Base-by-base conservation (phyloP, 2,888 invertebrate genomes). In the Apodemia zela region DNA sequence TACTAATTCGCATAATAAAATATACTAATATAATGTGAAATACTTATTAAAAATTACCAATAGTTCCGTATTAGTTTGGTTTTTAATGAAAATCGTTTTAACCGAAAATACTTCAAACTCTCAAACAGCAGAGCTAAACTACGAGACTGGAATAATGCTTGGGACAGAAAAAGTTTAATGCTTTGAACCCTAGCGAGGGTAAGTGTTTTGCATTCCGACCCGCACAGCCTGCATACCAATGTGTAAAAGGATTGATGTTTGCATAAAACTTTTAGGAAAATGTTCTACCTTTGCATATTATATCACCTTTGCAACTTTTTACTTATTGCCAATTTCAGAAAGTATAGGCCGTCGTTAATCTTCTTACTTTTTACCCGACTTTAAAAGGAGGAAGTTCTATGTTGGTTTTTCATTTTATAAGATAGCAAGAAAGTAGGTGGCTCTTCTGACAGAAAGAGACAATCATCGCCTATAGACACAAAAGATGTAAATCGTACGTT, bases 81-180 rank as follows among this genome's bases (percentile, higher is more conserved):
- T 87, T 87, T 85, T 86, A 89, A 89, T 87, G 87, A 88, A 86
- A 83, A 78, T 72, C 81, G 78, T 78, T 80, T 78, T 77, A 81
- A 83, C 85, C 80, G 86, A 87, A 89, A 87, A 89, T 87, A 80
- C 84, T 81, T 80, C 79, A 84, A 86, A 84, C 85, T 29, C 87
- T 85, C 86, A 84, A 88, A 89, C 86, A 87, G 85, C 87, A 84
- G 87, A 86, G 85, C 86, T 81, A 76, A 86, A 84, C 87, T 88
- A 89, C 89, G 89, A 85, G 89, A 89, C 87, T 80, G 84, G 89
- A 89, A 89, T 89, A 88, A 88, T 85, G 84, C 84, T 80, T 83
- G 86, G 85, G 84, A 87, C 87, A 84, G 86, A 89, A 89, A 89
- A 89, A 87, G 82, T 88, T 89, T 71, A 86, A 84, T 81, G 87